Evolutionary conservation across 2,113 vertebrate genomes (phyloP).

Genomic region (Lamprotornis superbus): DNA sequence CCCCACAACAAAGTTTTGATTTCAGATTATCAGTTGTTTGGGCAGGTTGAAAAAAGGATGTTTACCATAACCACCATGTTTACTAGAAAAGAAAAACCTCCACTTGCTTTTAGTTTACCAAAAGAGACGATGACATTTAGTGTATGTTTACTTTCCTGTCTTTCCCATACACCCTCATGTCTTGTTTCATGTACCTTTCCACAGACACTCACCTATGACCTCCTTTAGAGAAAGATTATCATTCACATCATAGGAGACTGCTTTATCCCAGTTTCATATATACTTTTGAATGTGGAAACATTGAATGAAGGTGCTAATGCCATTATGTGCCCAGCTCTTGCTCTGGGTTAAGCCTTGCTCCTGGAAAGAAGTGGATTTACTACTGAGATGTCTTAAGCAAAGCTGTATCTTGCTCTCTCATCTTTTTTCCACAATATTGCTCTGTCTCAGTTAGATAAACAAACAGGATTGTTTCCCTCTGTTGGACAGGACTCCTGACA

Average conservation of each 20-base stretch:
- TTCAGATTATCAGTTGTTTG: background rate
- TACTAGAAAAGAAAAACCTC: background rate
- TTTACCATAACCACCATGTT: background rate
- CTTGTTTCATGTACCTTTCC: background rate
- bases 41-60: background rate
- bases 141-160: background rate
- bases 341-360: background rate
- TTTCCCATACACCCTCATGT: accelerated
- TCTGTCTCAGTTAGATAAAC: background rate
- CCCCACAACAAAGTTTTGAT: background rate
- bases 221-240: background rate
- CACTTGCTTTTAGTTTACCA: background rate
- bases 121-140: background rate
- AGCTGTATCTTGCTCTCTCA: background rate
- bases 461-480: background rate
- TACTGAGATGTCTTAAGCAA: background rate
- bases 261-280: background rate
- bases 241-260: background rate
- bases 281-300: accelerated
- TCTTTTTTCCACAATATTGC: background rate
- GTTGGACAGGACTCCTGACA: background rate
- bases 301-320: background rate
- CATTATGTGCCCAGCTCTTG: accelerated
- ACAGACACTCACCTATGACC: background rate
- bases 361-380: background rate